These are phyloP conservation scores for Rhopalosiphum maidis DNA, from an alignment of 1,140 invertebrate genomes.

Conservation along the genomic window DNA sequence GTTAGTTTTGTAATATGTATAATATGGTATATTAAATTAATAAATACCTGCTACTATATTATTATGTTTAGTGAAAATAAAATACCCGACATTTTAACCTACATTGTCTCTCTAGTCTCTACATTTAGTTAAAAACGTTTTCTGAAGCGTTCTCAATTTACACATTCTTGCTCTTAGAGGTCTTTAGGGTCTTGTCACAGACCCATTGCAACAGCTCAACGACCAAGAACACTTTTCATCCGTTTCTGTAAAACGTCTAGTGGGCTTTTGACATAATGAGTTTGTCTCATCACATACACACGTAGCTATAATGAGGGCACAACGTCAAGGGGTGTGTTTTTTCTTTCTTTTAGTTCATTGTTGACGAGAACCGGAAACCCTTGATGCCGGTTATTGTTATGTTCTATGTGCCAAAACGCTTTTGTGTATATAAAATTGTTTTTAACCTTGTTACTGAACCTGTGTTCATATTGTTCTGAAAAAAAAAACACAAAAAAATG, in stretches of 20 bases:
- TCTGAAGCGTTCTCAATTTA: slow-evolving; percentile 53
- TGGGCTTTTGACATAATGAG: slow-evolving; percentile 56
- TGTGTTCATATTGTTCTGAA: slow-evolving; percentile 48
- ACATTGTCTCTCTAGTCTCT: slow-evolving; percentile 28
- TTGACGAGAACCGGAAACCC: slow-evolving; percentile 52
- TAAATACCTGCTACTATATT: background rate
- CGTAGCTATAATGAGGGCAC: slow-evolving; percentile 47
- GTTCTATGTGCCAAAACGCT: slow-evolving; percentile 35
- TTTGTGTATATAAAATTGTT: slow-evolving; percentile 50
- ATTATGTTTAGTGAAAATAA: slow-evolving; percentile 10
- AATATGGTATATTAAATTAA: background rate
- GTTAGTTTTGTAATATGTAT: background rate
- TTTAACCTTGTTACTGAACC: slow-evolving; percentile 56
- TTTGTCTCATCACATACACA: slow-evolving; percentile 54
- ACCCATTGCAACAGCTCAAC: background rate
- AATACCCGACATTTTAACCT: slow-evolving; percentile 29
- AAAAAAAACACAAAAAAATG: background rate
- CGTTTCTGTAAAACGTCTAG: slow-evolving; percentile 32
- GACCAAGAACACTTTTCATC: background rate
- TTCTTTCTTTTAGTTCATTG: slow-evolving; percentile 48
- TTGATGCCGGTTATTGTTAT: slow-evolving; percentile 55
- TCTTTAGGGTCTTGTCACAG: slow-evolving; percentile 52
- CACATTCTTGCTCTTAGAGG: slow-evolving; percentile 54
- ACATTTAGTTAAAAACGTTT: slow-evolving; percentile 40
- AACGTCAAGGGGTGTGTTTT: slow-evolving; percentile 57